Percentiles rank a stretch among this genome's conserved stretches.
Conservation (phyloP, 2,888 invertebrate species). For the Leptinotarsa tumamoca region DNA sequence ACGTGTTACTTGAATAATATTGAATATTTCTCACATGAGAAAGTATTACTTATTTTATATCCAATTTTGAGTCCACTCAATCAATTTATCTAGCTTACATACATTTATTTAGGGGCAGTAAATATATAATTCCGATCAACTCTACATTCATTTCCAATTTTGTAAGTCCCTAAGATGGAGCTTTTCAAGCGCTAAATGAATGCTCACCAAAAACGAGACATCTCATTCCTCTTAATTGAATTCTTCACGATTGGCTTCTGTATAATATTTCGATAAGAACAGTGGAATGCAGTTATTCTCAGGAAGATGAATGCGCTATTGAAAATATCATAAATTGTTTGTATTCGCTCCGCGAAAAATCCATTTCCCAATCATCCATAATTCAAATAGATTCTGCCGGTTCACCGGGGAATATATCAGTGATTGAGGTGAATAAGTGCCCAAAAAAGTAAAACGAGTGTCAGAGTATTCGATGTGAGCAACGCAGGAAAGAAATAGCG, state of each 20-base stretch:
- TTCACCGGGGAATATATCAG: slow-evolving; percentile 35
- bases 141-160: too few relatives aligned
- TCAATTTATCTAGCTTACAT: too few relatives aligned
- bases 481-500: not conserved
- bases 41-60: too few relatives aligned
- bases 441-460: slow-evolving; percentile 6
- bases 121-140: too few relatives aligned
- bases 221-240: not conserved
- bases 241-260: not conserved
- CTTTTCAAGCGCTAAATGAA: not conserved
- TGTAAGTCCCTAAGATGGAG: too few relatives aligned
- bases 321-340: slow-evolving; percentile 21
- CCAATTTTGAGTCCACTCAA: too few relatives aligned
- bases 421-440: slow-evolving; percentile 28
- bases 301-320: slow-evolving; percentile 20
- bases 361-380: slow-evolving; percentile 33
- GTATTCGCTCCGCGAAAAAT: slow-evolving; percentile 10
- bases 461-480: slow-evolving; percentile 4
- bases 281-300: slow-evolving; percentile 1
- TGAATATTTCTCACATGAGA: too few relatives aligned
- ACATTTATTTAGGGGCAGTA: too few relatives aligned
- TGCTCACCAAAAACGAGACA: not conserved
- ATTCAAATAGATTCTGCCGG: slow-evolving; percentile 37
- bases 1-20: too few relatives aligned
- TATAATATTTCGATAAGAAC: not conserved